Conservation (phyloP, 2,797 vertebrate genomes). For the Macropodus opercularis region DNA sequence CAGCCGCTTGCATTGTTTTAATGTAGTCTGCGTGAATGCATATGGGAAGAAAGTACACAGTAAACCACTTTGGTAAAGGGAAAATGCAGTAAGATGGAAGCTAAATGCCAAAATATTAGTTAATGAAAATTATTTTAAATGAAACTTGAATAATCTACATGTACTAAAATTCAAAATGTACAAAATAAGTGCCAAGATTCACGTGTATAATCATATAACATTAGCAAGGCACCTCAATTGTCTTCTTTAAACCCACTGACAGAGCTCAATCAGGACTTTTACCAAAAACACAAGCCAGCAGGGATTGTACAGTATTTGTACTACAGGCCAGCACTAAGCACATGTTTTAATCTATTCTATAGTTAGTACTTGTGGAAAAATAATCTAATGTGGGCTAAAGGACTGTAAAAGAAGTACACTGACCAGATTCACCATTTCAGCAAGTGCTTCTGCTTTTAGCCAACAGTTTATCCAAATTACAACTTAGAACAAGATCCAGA, state of each 20-base stretch:
- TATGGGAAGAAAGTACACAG: too few species aligned
- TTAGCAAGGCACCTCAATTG: too few species aligned
- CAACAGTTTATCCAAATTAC: constrained; percentile 48
- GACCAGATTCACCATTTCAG: constrained; percentile 1
- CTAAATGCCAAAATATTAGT: too few species aligned
- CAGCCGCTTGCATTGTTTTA: too few species aligned
- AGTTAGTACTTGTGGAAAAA: constrained; percentile 5
- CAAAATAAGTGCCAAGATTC: too few species aligned
- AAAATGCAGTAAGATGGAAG: too few species aligned
- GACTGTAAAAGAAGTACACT: constrained; percentile 13
- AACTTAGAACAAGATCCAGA: constrained; percentile 17
- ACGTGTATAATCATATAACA: too few species aligned
- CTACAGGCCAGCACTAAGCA: not conserved
- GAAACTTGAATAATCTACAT: not conserved
- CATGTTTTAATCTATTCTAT: constrained; percentile 1
- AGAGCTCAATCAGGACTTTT: constrained; percentile 1
- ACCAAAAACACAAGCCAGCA: not conserved
- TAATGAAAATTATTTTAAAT: too few species aligned
- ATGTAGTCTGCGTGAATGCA: too few species aligned
- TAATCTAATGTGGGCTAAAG: constrained; percentile 6
- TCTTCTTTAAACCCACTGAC: not conserved
- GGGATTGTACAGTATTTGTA: not conserved
- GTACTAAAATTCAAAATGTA: not conserved
- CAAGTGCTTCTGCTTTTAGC: constrained; percentile 39
- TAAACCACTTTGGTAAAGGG: too few species aligned